Base-by-base conservation (phyloP, 2,113 vertebrate species). In the Greenwoodochromis staneri region DNA sequence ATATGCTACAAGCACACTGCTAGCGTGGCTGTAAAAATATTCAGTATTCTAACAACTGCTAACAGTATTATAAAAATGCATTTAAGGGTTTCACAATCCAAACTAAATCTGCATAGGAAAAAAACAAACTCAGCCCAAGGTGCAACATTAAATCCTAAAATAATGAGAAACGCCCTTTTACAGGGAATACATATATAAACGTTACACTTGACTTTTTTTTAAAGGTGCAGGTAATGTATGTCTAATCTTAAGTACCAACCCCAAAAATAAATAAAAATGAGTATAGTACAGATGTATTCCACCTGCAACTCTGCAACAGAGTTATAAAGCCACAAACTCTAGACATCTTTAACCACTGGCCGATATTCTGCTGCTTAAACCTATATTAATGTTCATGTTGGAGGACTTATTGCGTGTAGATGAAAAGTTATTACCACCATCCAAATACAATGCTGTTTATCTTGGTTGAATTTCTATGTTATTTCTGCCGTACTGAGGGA, bases 21-120 rank as follows among this genome's bases (percentile, higher is more conserved):
- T 61, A 10, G 9, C 9, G 1, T 61, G 16, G 5, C 16, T 19
- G 29, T 61, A 36, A 66, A 66, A 66, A n/a, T 66, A 63, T 36
- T 63, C 31, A 63, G 31, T 19, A 66, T 36, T 66, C 31, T 38
- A 66, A 38, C 31, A 66, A 38, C 31, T 66, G 59, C 17, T 36
- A 0, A 38, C 9, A 0, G 34, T 36, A 38, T 66, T n/a, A 66
- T 12, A n/a, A 66, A 66, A 66, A n/a, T 66, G 10, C 34, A 38
- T 38, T 66, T 66, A 38, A 36, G 31, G 17, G 16, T 66, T 66
- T 66, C 10, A n/a, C 2, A 66, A n/a, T 11, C 59, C 29, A 19
- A 63, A 66, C 61, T 66, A 66, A 36, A 63, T 34, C 61, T n/a
- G 31, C 9, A 66, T 36, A 7, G 59, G 31, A 66, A 36, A 36